These are phyloP conservation scores for Biston betularia DNA, from an alignment of 2,888 invertebrate species.

Conservation along the genomic window DNA sequence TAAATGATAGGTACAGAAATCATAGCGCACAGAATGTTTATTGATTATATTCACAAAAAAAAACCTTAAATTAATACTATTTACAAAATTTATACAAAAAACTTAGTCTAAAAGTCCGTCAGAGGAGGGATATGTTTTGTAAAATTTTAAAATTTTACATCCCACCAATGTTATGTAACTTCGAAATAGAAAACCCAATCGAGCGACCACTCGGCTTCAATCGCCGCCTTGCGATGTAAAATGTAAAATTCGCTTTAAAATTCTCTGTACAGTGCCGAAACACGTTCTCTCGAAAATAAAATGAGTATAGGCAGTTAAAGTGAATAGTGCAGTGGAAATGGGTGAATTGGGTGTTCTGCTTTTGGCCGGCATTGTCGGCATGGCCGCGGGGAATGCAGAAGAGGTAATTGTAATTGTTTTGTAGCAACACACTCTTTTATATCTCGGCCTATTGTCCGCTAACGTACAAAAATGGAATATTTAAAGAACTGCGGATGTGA, in stretches of 20 bases:
- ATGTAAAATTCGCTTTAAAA: slow-evolving; percentile 51
- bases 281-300: slow-evolving; percentile 62
- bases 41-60: neutral
- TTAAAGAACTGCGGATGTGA: slow-evolving; percentile 25
- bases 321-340: slow-evolving; percentile 66
- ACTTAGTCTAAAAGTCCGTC: no score
- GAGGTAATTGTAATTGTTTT: slow-evolving; percentile 65
- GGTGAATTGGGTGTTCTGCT: slow-evolving; percentile 46
- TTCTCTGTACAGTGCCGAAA: slow-evolving; percentile 52
- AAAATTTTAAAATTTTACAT: neutral
- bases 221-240: slow-evolving; percentile 39
- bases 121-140: no score
- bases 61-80: no score
- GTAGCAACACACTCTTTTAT: slow-evolving; percentile 43
- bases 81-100: no score
- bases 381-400: slow-evolving; percentile 39
- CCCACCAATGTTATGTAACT: slow-evolving; percentile 7
- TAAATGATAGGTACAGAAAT: no score
- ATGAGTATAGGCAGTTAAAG: slow-evolving; percentile 66
- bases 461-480: slow-evolving; percentile 23
- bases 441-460: slow-evolving; percentile 31
- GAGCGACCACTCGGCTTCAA: slow-evolving; percentile 42
- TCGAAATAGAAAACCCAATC: slow-evolving; percentile 14
- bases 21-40: neutral
- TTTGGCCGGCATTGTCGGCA: slow-evolving; percentile 49